Conservation (phyloP, 1,140 invertebrate species). For the Calephelis virginiensis region DNA sequence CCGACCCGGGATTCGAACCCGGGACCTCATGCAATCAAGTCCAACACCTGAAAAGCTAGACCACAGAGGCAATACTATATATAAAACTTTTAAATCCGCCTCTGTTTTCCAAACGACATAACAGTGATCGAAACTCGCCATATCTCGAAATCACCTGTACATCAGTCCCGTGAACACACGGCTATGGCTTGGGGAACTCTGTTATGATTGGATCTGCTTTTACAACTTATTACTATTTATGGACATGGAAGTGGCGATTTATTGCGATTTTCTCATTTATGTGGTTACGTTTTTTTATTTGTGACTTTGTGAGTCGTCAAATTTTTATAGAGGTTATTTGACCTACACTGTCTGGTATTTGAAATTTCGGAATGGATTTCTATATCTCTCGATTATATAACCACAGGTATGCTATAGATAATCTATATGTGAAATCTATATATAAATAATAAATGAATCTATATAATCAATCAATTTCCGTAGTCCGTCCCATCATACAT, state of each 20-base stretch:
- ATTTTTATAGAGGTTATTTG: slow-evolving; percentile 1
- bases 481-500: too few species aligned
- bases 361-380: background rate
- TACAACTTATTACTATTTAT: slow-evolving; percentile 28
- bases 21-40: too few species aligned
- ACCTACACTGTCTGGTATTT: background rate
- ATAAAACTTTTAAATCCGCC: slow-evolving; percentile 29
- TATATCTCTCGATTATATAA: too few species aligned
- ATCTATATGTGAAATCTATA: too few species aligned
- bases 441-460: too few species aligned
- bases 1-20: too few species aligned
- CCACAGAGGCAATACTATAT: too few species aligned
- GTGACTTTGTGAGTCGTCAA: background rate
- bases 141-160: slow-evolving; percentile 39
- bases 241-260: slow-evolving; percentile 30
- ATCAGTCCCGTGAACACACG: slow-evolving; percentile 40
- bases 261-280: slow-evolving; percentile 23
- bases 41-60: too few species aligned
- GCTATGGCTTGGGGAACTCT: slow-evolving; percentile 28
- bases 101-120: slow-evolving; percentile 43
- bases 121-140: slow-evolving; percentile 39
- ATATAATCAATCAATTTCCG: too few species aligned
- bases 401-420: too few species aligned
- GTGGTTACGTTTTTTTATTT: slow-evolving; percentile 17
- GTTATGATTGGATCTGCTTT: slow-evolving; percentile 44